These are phyloP conservation scores for Meliscaeva auricollis DNA, from an alignment of 2,888 invertebrate species.

Conservation along the genomic window DNA sequence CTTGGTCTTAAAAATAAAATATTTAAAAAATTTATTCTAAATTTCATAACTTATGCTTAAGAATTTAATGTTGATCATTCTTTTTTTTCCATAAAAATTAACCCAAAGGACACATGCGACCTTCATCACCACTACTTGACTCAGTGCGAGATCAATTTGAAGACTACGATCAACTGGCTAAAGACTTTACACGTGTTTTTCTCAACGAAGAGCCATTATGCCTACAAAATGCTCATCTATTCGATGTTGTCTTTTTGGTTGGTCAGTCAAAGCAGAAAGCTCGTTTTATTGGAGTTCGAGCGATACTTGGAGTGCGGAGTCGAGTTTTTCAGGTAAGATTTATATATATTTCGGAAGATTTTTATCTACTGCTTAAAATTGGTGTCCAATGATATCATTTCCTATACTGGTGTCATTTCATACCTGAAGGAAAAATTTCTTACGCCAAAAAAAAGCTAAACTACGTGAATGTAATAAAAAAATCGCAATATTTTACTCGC, in stretches of 20 bases:
- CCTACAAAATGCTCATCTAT: constrained; percentile 91
- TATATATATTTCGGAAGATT: not conserved
- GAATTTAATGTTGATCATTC: no score
- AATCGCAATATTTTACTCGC: no score
- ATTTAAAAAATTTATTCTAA: no score
- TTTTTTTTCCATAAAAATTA: no score
- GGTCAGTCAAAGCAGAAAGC: constrained; percentile 96
- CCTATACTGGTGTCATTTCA: no score
- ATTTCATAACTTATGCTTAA: no score
- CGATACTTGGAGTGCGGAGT: constrained; percentile 95
- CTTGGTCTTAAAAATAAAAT: not conserved
- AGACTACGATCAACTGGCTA: constrained; percentile 96
- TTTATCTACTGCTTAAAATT: no score
- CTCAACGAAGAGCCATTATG: constrained; percentile 92
- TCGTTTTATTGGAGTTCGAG: constrained; percentile 94
- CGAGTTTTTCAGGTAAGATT: constrained; percentile 86
- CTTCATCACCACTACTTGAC: constrained; percentile 95
- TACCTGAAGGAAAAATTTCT: no score
- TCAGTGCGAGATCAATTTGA: constrained; percentile 97
- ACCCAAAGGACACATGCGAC: constrained; percentile 92
- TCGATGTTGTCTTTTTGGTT: constrained; percentile 95
- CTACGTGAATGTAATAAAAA: no score
- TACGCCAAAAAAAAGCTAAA: no score
- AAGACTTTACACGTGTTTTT: constrained; percentile 95
- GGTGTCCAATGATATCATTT: no score